Evolutionary conservation across 2,888 invertebrate genomes (phyloP), one percentile per base, ranked within the genome.

Genomic region (Drosophila longiperda): DNA sequence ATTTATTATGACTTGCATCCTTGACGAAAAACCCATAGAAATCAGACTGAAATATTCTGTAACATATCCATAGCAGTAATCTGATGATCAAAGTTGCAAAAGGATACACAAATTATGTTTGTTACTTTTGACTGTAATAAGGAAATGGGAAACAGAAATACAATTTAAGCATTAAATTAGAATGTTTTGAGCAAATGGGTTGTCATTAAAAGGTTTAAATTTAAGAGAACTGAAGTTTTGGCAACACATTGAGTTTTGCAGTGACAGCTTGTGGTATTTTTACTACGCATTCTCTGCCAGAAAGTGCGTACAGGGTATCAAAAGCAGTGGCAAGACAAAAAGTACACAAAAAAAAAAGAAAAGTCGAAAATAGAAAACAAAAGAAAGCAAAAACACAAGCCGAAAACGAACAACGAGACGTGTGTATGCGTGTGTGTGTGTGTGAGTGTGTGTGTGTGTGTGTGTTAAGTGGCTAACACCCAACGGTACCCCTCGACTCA

Each of bases 401-500:
- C 52, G 45, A 60, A 70, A 78, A 64, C 33, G 60, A 63, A 63
- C 45, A 45, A 48, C 59, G 26, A 63, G 42, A 50, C 65, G 63
- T 50, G 53, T 29, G 26, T 42, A 40, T 36, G 7, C 33, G n/a
- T 52, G 59, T 20, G 38, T 17, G 40, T 36, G 38, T 38, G 36
- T 50, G 33, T 11, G 50, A 17, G 40, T 20, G 54, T 38, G 48
- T 23, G 33, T 9, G 36, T 36, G 59, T 32, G 55, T 15, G 26
- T 53, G 53, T 20, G 45, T 79, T 89, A 85, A 85, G 85, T 85
- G 89, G 90, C 89, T 66, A 54, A 69, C 77, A 80, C 75, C 80
- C 80, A 72, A 60, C 52, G 26, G 61, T 33, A 72, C 42, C 55
- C 29, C 63, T 52, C 34, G 32, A 50, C 12, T 4, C 36, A 38